A percentile compares a stretch with the other conserved stretches of the same genome.
Evolutionary conservation across 2,888 invertebrate species (phyloP).

Genomic region (Cephalotes varians): DNA sequence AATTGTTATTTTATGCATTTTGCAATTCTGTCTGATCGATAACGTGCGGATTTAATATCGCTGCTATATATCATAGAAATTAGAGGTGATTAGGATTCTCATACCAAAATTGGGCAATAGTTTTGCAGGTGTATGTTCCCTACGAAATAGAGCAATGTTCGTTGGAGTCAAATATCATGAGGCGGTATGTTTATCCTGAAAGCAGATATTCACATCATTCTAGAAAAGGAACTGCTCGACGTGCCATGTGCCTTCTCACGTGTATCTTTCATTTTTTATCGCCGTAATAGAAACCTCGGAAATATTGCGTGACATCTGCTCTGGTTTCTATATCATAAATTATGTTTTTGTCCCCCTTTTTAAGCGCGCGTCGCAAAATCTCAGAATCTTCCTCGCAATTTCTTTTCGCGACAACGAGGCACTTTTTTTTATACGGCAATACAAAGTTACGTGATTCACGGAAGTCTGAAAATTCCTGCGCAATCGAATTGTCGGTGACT

Average conservation of each 20-base stretch:
- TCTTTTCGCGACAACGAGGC: neutral
- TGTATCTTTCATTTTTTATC: conserved; percentile 40
- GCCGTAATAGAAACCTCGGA: conserved; percentile 45
- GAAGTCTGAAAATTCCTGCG: neutral
- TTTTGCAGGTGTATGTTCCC: neutral
- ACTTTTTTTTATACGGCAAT: neutral
- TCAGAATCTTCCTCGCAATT: neutral
- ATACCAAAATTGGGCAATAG: neutral
- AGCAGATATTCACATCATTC: conserved; percentile 44
- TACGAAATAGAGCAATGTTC: conserved; percentile 5
- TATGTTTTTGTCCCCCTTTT: conserved; percentile 1
- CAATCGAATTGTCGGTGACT: neutral
- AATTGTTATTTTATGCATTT: neutral
- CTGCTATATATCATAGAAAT: neutral
- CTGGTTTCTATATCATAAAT: conserved; percentile 34
- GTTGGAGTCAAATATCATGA: conserved; percentile 26
- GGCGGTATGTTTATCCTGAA: conserved; percentile 47
- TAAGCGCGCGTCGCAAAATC: conserved; percentile 18
- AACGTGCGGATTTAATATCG: neutral
- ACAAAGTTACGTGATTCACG: neutral
- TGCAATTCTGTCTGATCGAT: neutral
- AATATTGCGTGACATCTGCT: conserved; percentile 47
- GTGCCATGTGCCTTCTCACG: conserved; percentile 34
- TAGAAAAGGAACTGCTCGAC: conserved; percentile 26
- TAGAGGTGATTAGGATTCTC: neutral